Evolutionary conservation across 2,888 invertebrate species (phyloP).

Genomic region (Clostera curtula): DNA sequence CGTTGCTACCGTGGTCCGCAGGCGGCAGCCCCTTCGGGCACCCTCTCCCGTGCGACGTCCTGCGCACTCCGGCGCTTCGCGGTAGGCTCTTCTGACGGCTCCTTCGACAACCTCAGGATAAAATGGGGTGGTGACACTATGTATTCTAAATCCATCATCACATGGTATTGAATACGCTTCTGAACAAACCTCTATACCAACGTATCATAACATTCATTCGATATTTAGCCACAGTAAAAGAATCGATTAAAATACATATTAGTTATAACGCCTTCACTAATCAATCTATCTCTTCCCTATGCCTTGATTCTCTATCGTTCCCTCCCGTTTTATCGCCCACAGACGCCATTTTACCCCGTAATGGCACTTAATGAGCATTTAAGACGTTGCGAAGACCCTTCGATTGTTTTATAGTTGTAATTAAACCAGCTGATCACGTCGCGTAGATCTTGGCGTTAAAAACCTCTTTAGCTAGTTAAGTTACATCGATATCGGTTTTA

Average conservation of each 20-base stretch:
- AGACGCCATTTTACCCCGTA: slow-evolving; percentile 45
- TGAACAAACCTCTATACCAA: too few species aligned
- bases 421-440: slow-evolving; percentile 53
- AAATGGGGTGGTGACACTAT: too few species aligned
- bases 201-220: too few species aligned
- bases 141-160: too few species aligned
- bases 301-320: slow-evolving; percentile 18
- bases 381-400: slow-evolving; percentile 47
- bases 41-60: too few species aligned
- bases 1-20: too few species aligned
- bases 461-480: too few species aligned
- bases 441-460: slow-evolving; percentile 37
- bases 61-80: too few species aligned
- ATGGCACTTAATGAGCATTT: slow-evolving; percentile 63
- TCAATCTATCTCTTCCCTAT: slow-evolving; percentile 7
- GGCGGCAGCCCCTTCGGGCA: too few species aligned
- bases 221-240: background rate
- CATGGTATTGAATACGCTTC: too few species aligned
- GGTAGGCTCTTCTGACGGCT: too few species aligned
- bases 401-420: slow-evolving; percentile 68
- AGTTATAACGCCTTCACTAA: background rate
- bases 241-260: background rate
- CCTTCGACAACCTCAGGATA: too few species aligned
- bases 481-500: slow-evolving; percentile 39
- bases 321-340: slow-evolving; percentile 44